A percentile compares a stretch with the other conserved stretches of the same genome.
Evolutionary conservation across 2,888 invertebrate genomes (phyloP).

Genomic region (Catocala fraxini): DNA sequence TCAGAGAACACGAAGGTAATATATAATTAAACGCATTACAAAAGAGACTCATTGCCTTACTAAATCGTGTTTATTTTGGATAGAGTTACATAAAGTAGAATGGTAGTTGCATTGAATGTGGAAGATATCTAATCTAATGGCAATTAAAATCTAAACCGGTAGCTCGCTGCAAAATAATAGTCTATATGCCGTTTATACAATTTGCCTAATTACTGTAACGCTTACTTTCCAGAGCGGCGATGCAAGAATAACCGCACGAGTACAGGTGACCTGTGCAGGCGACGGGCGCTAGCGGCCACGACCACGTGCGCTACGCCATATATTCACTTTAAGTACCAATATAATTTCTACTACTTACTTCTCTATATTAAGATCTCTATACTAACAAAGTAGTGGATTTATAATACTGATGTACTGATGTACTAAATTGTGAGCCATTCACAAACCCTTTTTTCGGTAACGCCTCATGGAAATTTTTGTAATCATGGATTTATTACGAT

Average conservation of each 20-base stretch:
- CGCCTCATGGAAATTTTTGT: too few species aligned
- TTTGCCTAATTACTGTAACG: conserved; percentile 76
- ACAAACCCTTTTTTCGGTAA: too few species aligned
- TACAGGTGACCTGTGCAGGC: conserved; percentile 12
- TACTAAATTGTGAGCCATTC: too few species aligned
- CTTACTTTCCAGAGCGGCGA: conserved; percentile 69
- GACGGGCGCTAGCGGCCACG: conserved; percentile 35
- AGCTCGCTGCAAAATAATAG: conserved; percentile 67
- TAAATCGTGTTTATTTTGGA: conserved; percentile 55
- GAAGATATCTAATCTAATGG: conserved; percentile 65
- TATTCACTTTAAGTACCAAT: not conserved
- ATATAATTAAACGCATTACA: conserved; percentile 37
- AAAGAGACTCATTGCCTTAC: conserved; percentile 31
- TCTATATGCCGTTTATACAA: conserved; percentile 74
- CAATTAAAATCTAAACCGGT: conserved; percentile 73
- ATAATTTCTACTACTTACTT: too few species aligned
- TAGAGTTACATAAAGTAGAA: conserved; percentile 56
- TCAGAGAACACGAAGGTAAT: conserved; percentile 35
- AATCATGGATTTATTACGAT: too few species aligned
- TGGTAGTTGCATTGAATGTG: conserved; percentile 57
- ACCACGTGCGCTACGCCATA: not conserved
- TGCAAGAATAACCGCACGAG: conserved; percentile 56
- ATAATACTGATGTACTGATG: too few species aligned
- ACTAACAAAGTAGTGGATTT: too few species aligned
- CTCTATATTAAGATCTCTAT: too few species aligned